phyloP scores from a whole-genome alignment of 2,113 vertebrate species.

The Macquaria australasica region DNA sequence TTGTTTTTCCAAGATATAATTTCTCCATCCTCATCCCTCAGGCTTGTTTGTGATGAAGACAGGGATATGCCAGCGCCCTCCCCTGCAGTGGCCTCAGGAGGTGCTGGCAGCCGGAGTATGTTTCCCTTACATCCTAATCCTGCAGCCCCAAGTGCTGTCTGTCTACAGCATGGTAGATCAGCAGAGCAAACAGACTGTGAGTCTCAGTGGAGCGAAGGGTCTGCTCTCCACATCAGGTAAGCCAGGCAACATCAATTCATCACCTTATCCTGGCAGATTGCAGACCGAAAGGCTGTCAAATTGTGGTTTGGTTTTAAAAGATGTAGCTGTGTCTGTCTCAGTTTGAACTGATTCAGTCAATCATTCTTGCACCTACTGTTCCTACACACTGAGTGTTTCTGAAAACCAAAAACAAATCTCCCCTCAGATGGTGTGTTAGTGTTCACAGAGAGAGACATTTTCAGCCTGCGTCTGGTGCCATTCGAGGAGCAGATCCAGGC shows the following conservation, averaged over 20 bases:
- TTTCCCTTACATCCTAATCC: constrained; percentile 77
- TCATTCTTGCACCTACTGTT: constrained; percentile 36
- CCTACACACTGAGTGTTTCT: constrained; percentile 20
- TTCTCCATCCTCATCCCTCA: constrained; percentile 48
- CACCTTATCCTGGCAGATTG: constrained; percentile 15
- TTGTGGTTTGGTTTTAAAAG: constrained; percentile 15
- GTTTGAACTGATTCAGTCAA: constrained; percentile 43
- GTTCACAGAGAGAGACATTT: constrained; percentile 76
- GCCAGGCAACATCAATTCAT: constrained; percentile 9
- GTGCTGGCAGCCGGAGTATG: constrained; percentile 72
- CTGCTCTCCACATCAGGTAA: constrained; percentile 76
- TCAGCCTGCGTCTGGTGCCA: constrained; percentile 67
- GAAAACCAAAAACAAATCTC: constrained; percentile 50
- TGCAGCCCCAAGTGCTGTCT: constrained; percentile 68
- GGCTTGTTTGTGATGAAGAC: constrained; percentile 83
- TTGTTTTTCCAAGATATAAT: constrained; percentile 52
- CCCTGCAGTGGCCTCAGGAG: constrained; percentile 76
- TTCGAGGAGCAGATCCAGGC: constrained; percentile 74
- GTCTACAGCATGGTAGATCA: constrained; percentile 83
- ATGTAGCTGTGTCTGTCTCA: constrained; percentile 24
- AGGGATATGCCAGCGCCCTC: constrained; percentile 78
- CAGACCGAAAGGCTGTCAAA: constrained; percentile 3
- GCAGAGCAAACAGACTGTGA: constrained; percentile 76
- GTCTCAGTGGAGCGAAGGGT: constrained; percentile 62
- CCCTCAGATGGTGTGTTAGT: constrained; percentile 73